phyloP scores from a whole-genome alignment of 2,113 vertebrate species.

The Ptychochromis oligacanthus region DNA sequence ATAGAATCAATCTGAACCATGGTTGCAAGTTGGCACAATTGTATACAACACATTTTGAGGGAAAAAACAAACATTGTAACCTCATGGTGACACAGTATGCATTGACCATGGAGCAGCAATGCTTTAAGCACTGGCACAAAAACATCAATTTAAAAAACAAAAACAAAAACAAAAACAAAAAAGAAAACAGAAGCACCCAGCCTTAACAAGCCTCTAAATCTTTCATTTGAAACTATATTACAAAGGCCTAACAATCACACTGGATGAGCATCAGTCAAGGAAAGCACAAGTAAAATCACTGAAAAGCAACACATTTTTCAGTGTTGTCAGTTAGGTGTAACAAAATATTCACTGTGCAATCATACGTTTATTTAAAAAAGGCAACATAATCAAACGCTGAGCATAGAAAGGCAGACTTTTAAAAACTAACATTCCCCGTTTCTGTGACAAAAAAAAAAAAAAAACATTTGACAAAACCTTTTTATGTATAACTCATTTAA shows the following conservation, averaged over 20 bases:
- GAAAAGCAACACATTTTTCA: slow-evolving; percentile 1
- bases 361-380: slow-evolving; percentile 55
- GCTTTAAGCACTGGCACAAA: slow-evolving; percentile 41
- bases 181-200: slow-evolving; percentile 21
- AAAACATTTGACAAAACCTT: slow-evolving; percentile 31
- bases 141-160: not conserved
- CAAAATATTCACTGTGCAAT: slow-evolving; percentile 52
- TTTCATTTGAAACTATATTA: slow-evolving; percentile 33
- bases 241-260: slow-evolving; percentile 54
- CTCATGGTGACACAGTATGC: not conserved
- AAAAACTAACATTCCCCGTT: slow-evolving; percentile 44
- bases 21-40: slow-evolving; percentile 42
- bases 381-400: slow-evolving; percentile 61
- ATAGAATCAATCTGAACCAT: slow-evolving; percentile 23
- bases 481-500: slow-evolving; percentile 45
- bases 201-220: not conserved
- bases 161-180: slow-evolving; percentile 10
- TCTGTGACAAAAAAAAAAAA: slow-evolving; percentile 30
- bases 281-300: slow-evolving; percentile 14
- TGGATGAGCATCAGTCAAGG: slow-evolving; percentile 27
- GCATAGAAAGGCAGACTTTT: slow-evolving; percentile 52
- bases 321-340: slow-evolving; percentile 22
- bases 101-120: slow-evolving; percentile 12
- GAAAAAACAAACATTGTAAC: not conserved
- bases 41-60: slow-evolving; percentile 1